phyloP scores from a whole-genome alignment of 1,140 invertebrate genomes.

The Apis mellifera region DNA sequence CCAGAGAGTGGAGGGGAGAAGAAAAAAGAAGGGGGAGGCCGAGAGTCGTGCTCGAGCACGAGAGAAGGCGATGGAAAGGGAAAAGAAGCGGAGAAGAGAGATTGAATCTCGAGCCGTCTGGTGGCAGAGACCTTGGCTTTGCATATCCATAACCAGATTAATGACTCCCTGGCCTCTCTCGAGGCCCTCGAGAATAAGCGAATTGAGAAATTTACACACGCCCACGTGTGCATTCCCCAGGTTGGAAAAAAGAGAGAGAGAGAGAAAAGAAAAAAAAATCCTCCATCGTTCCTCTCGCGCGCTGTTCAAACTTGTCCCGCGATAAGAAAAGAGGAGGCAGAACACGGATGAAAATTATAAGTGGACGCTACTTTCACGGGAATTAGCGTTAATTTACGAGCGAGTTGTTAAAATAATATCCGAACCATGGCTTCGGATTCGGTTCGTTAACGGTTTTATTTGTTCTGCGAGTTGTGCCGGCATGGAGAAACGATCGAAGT shows the following conservation, averaged over 20 bases:
- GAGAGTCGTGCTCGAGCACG: conserved; percentile 10
- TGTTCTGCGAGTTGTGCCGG: not conserved
- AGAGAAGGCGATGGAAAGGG: not conserved
- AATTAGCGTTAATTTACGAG: conserved; percentile 19
- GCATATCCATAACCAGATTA: conserved; percentile 62
- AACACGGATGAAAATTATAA: conserved; percentile 6
- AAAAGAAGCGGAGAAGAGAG: not conserved
- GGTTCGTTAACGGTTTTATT: not conserved
- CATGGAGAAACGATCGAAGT: not conserved
- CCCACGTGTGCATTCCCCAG: not conserved
- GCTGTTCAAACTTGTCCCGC: not conserved
- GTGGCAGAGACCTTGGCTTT: conserved; percentile 67
- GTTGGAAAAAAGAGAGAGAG: too few species aligned
- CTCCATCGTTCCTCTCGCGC: not conserved
- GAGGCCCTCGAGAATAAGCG: conserved; percentile 22
- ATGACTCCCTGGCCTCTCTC: conserved; percentile 36
- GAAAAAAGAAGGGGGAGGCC: not conserved
- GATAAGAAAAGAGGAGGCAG: not conserved
- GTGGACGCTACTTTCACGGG: conserved; percentile 11
- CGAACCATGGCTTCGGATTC: too few species aligned
- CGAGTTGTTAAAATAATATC: not conserved
- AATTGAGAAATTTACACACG: conserved; percentile 34
- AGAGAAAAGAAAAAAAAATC: not conserved
- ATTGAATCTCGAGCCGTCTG: conserved; percentile 43
- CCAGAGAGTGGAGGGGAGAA: conserved; percentile 10